Conservation (phyloP, 2,888 invertebrate genomes). For the Nasonovia ribisnigri region DNA sequence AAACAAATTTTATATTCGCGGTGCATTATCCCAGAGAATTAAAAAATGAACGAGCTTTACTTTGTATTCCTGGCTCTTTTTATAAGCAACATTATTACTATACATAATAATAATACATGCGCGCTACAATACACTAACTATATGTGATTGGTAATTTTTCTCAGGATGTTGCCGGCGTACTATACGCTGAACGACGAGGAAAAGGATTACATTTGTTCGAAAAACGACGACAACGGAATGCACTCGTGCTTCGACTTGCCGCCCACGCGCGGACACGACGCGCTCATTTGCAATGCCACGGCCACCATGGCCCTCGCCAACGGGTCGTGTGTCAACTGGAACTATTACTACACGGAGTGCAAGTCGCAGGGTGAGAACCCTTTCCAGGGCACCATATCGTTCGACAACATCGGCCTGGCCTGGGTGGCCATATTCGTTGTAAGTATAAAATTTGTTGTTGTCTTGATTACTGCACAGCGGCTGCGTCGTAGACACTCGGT, state of each 20-base stretch:
- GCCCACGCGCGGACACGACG: conserved; percentile 77
- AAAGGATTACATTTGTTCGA: conserved; percentile 97
- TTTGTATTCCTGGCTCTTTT: too few species aligned
- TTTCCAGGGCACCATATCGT: conserved; percentile 98
- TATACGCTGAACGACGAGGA: conserved; percentile 86
- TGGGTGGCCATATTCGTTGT: conserved; percentile 99
- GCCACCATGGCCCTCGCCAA: conserved; percentile 78
- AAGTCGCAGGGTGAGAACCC: conserved; percentile 94
- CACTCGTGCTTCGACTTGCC: conserved; percentile 89
- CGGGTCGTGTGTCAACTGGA: conserved; percentile 96
- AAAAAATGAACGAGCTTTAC: too few species aligned
- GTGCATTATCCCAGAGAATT: too few species aligned
- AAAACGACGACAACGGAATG: conserved; percentile 94
- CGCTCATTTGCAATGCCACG: conserved; percentile 82
- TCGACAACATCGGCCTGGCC: conserved; percentile 99
- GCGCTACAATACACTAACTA: background rate
- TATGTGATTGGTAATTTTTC: conserved; percentile 15
- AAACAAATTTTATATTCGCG: too few species aligned
- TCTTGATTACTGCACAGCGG: too few species aligned
- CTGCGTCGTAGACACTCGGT: too few species aligned
- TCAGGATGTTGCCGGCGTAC: conserved; percentile 79
- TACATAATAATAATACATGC: background rate
- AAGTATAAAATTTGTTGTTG: conserved; percentile 71
- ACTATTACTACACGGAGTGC: conserved; percentile 97
- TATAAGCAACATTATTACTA: too few species aligned